These are phyloP conservation scores for Gymnorhina tibicen DNA, from an alignment of 2,113 vertebrate species.

Conservation along the genomic window DNA sequence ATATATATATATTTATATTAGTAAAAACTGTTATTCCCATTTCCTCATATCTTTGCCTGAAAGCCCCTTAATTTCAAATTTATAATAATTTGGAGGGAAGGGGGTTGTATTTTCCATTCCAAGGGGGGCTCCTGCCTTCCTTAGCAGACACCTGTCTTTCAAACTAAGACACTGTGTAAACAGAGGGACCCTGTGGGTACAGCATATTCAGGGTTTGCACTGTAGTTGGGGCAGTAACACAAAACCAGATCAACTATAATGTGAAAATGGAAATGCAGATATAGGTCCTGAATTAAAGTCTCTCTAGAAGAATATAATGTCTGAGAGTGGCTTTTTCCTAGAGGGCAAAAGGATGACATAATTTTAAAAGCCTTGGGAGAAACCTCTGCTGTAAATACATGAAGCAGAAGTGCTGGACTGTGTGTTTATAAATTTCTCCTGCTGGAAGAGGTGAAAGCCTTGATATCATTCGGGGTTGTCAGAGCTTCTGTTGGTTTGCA, in stretches of 20 bases:
- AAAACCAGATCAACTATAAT: neutral
- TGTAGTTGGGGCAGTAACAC: neutral
- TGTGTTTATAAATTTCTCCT: neutral
- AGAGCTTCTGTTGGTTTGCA: neutral
- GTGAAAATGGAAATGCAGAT: neutral
- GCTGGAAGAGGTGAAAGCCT: neutral
- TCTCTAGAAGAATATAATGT: neutral
- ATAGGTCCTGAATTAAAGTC: neutral
- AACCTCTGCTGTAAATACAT: neutral
- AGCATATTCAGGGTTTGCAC: neutral
- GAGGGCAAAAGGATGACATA: neutral
- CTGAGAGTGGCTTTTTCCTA: neutral
- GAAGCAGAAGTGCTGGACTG: neutral
- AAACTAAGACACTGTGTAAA: neutral
- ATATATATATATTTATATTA: too few relatives aligned
- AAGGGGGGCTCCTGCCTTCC: too few relatives aligned
- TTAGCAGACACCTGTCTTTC: too few relatives aligned
- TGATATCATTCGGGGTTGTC: neutral
- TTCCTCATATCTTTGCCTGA: too few relatives aligned
- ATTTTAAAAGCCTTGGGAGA: neutral
- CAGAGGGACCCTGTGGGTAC: neutral
- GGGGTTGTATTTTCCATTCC: too few relatives aligned
- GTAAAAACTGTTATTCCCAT: too few relatives aligned
- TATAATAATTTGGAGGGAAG: too few relatives aligned
- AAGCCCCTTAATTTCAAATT: too few relatives aligned